phyloP scores from a whole-genome alignment of 2,797 vertebrate genomes.

The Alectoris magna region DNA sequence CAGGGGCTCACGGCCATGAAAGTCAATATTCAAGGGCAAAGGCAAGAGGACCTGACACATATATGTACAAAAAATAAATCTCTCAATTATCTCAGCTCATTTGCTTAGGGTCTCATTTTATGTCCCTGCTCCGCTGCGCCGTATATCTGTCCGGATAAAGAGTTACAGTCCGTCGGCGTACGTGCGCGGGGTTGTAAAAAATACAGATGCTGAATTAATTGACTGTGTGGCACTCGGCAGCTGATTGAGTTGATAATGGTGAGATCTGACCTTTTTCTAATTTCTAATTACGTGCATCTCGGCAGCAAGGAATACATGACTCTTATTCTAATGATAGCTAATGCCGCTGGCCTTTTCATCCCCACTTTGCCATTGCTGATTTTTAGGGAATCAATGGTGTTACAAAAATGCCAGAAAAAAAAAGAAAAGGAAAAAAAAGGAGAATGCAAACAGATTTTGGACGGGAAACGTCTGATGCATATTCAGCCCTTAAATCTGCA shows the following conservation, averaged over 20 bases:
- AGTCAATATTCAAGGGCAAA: constrained; percentile 91
- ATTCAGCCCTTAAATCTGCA: not conserved
- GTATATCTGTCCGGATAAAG: constrained; percentile 91
- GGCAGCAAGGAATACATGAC: constrained; percentile 81
- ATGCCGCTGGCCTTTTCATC: constrained; percentile 73
- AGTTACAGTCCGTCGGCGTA: constrained; percentile 88
- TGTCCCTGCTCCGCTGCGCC: constrained; percentile 82
- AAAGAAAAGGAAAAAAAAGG: fast-evolving
- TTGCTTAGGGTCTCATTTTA: constrained; percentile 92
- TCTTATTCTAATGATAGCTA: constrained; percentile 82
- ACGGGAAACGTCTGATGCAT: not conserved
- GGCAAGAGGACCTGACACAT: constrained; percentile 74
- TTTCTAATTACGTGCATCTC: constrained; percentile 92
- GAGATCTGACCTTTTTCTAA: constrained; percentile 93
- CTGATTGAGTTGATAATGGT: constrained; percentile 90
- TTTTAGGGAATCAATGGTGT: not conserved
- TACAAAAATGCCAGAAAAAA: not conserved
- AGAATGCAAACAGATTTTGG: not conserved
- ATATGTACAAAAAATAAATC: constrained; percentile 90
- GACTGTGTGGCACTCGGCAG: constrained; percentile 92
- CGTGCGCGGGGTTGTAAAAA: constrained; percentile 92
- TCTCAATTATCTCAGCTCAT: constrained; percentile 94
- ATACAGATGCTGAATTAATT: constrained; percentile 99
- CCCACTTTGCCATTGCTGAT: not conserved
- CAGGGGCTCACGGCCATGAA: constrained; percentile 75